A percentile compares a stretch with the other conserved stretches of the same genome.
phyloP scores from a whole-genome alignment of 1,140 invertebrate species.

The Schmidtea mediterranea region DNA sequence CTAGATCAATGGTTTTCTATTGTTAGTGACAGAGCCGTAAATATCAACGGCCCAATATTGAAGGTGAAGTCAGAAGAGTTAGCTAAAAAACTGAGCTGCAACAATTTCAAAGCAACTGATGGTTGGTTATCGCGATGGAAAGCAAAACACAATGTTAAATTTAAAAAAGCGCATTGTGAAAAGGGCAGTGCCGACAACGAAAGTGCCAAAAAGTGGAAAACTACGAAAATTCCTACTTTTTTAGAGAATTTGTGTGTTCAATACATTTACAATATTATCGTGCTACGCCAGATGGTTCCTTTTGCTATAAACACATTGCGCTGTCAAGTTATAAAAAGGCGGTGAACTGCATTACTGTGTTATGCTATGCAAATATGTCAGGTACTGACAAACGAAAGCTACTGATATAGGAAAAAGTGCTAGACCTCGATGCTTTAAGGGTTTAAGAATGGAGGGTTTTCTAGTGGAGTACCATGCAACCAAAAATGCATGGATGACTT shows the following conservation, averaged over 20 bases:
- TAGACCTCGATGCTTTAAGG: slow-evolving; percentile 9
- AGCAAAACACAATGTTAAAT: too few species aligned
- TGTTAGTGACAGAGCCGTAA: too few species aligned
- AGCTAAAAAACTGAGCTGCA: too few species aligned
- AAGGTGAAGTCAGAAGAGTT: too few species aligned
- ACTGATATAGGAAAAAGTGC: slow-evolving; percentile 10
- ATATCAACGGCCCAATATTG: too few species aligned
- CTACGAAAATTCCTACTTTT: slow-evolving; percentile 7
- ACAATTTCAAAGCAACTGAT: too few species aligned
- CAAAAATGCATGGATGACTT: slow-evolving; percentile 13
- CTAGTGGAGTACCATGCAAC: slow-evolving; percentile 11
- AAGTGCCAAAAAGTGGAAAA: not conserved
- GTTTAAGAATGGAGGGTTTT: slow-evolving; percentile 7
- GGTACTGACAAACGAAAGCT: slow-evolving; percentile 11
- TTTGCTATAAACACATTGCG: slow-evolving; percentile 19
- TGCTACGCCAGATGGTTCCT: slow-evolving; percentile 23
- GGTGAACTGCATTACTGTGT: slow-evolving; percentile 11
- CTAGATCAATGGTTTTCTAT: too few species aligned
- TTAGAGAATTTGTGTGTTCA: slow-evolving; percentile 16
- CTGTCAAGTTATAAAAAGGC: slow-evolving; percentile 9
- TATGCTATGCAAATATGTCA: slow-evolving; percentile 10
- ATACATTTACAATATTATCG: slow-evolving; percentile 29
- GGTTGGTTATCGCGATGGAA: too few species aligned
- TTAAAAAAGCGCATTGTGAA: too few species aligned
- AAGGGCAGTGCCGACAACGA: too few species aligned